Conservation (phyloP, 2,888 invertebrate species). For the Cataglyphis livida region DNA sequence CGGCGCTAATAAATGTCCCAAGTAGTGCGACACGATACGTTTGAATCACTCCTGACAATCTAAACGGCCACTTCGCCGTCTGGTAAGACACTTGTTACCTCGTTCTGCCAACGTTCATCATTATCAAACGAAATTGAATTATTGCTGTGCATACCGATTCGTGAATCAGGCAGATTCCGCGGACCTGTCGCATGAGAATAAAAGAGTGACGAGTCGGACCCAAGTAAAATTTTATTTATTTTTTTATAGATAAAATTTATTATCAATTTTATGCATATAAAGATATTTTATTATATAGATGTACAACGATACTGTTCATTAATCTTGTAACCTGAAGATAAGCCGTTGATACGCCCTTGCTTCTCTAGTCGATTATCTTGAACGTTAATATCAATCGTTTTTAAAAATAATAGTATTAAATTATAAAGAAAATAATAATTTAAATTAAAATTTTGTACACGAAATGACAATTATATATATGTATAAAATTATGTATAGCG, state of each 20-base stretch:
- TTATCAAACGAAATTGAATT: constrained; percentile 57
- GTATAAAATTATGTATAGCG: not conserved
- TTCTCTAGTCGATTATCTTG: constrained; percentile 18
- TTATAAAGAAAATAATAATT: not conserved
- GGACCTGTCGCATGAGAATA: not conserved
- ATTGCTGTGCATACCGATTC: not conserved
- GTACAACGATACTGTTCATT: not conserved
- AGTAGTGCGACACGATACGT: constrained; percentile 53
- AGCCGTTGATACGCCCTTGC: constrained; percentile 4
- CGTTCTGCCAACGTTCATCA: constrained; percentile 57
- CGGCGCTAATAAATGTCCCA: constrained; percentile 75
- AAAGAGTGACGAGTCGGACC: not conserved
- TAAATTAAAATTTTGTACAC: not conserved
- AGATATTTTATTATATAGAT: not conserved
- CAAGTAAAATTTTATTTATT: not conserved
- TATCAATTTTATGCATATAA: not conserved
- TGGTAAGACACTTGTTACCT: constrained; percentile 63
- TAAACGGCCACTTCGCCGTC: not conserved
- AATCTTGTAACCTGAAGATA: not conserved
- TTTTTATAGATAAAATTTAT: not conserved
- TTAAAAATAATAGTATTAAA: not conserved
- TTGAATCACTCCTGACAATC: constrained; percentile 57
- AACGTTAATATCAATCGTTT: not conserved
- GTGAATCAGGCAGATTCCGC: not conserved
- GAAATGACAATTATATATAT: not conserved